Base-by-base conservation (phyloP, 1,140 invertebrate species). In the Atta cephalotes region DNA sequence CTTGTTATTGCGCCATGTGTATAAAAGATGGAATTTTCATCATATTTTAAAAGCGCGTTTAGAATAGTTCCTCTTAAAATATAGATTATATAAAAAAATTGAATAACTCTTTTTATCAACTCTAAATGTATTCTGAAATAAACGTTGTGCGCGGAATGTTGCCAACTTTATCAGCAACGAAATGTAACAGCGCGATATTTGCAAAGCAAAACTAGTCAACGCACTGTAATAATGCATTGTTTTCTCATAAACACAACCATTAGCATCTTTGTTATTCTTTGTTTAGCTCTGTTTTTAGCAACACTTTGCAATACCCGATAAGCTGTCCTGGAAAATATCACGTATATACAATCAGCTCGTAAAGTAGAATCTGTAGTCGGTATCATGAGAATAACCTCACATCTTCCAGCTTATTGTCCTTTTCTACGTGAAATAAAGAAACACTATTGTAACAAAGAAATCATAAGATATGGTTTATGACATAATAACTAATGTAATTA, bases 321-420 rank as follows among this genome's bases (percentile, higher is more conserved):
- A 76, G 66, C 74, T 63, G 63, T 82, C 21, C 14, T 14, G 12
- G 49, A 74, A 85, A 89, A 88, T 49, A 53, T 6, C 53, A 53
- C 56, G 72, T 66, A 45, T 10, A 45, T 10, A 63, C 45, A 79
- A 79, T 68, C 56, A 51, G 12, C 49, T 49, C 21, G 63, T 87
- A 82, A 90, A 90, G 16, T 56, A 35, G 31, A 35, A 35, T 35
- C 31, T 35, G 68, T 62, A 25, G 51, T 58, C 28, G 45, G 78
- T 28, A 65, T 53, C 68, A 74, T 85, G 12, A 68, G 56, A 79
- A 84, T 89, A 87, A 90, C 87, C 85, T 74, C 21, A 39, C 58
- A 53, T 45, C 62, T 62, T n/a, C 39, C 14, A 18, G 18, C 63
- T 82, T 82, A 31, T 31, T 35, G 25, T 10, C 5, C 18, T 16